A percentile compares a stretch with the other conserved stretches of the same genome.
phyloP scores from a whole-genome alignment of 1,140 invertebrate species.

The Dendroctonus ponderosae region DNA sequence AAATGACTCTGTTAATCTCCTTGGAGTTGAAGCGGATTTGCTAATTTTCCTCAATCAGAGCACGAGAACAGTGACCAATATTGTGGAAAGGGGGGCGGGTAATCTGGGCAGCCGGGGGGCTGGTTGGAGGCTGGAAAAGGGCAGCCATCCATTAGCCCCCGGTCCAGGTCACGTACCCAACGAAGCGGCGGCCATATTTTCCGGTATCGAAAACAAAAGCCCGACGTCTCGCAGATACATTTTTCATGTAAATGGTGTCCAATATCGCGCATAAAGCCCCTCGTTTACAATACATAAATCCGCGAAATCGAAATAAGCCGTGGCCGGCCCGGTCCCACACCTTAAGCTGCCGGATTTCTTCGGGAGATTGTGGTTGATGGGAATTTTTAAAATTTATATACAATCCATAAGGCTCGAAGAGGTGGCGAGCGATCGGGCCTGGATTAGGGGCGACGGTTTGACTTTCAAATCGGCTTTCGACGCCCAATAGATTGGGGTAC shows the following conservation, averaged over 20 bases:
- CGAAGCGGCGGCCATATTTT: slow-evolving; percentile 50
- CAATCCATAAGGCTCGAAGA: slow-evolving; percentile 6
- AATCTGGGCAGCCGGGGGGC: no score
- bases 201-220: slow-evolving; percentile 53
- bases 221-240: slow-evolving; percentile 50
- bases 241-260: slow-evolving; percentile 55
- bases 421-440: background rate
- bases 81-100: no score
- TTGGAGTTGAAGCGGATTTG: no score
- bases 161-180: slow-evolving; percentile 41
- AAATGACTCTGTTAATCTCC: no score
- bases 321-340: slow-evolving; percentile 25
- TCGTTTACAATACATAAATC: slow-evolving; percentile 55
- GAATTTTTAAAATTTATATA: slow-evolving; percentile 32
- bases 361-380: slow-evolving; percentile 29
- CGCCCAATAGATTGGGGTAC: no score
- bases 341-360: slow-evolving; percentile 25
- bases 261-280: slow-evolving; percentile 52
- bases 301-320: slow-evolving; percentile 49
- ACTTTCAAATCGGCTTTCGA: background rate
- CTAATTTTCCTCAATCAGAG: no score
- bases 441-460: background rate
- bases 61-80: no score
- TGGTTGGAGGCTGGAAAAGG: slow-evolving; percentile 15
- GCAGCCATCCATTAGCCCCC: slow-evolving; percentile 50